These are phyloP conservation scores for Pungitius pungitius DNA, from an alignment of 2,113 vertebrate species.

Conservation along the genomic window DNA sequence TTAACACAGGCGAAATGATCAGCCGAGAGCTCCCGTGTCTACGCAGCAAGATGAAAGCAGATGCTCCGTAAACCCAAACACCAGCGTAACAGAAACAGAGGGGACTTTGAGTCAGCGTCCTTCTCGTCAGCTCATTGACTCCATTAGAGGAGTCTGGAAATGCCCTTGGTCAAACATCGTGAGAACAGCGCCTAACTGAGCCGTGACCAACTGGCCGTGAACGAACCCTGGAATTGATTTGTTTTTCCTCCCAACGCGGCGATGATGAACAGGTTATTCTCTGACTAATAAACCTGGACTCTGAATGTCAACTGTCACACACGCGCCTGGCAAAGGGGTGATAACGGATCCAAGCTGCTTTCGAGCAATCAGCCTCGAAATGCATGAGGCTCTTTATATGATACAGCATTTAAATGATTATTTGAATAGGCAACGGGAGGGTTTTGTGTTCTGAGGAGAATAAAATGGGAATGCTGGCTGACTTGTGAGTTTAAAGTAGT, in stretches of 20 bases:
- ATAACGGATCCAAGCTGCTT: conserved; percentile 10
- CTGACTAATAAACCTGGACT: conserved; percentile 46
- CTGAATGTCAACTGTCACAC: conserved; percentile 39
- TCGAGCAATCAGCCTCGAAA: not conserved
- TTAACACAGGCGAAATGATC: conserved; percentile 77
- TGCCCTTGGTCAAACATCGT: conserved; percentile 57
- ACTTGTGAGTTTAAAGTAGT: not conserved
- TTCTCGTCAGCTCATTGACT: conserved; percentile 73
- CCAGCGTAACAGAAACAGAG: conserved; percentile 52
- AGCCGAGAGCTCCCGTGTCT: conserved; percentile 68
- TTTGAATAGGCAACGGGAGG: not conserved
- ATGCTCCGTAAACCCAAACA: conserved; percentile 68
- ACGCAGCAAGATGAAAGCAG: conserved; percentile 74
- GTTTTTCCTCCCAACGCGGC: conserved; percentile 50
- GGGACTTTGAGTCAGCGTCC: conserved; percentile 57
- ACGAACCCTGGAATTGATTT: conserved; percentile 59
- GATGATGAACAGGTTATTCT: conserved; percentile 42
- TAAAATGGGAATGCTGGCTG: not conserved
- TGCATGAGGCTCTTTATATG: not conserved
- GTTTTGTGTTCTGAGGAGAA: not conserved
- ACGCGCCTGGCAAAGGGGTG: not conserved
- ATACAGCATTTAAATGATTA: not conserved
- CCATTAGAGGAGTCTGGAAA: conserved; percentile 49
- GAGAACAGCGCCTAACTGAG: conserved; percentile 44
- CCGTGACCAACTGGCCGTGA: conserved; percentile 59